These are phyloP conservation scores for Lutjanus campechanus DNA, from an alignment of 2,797 vertebrate genomes.

Conservation along the genomic window DNA sequence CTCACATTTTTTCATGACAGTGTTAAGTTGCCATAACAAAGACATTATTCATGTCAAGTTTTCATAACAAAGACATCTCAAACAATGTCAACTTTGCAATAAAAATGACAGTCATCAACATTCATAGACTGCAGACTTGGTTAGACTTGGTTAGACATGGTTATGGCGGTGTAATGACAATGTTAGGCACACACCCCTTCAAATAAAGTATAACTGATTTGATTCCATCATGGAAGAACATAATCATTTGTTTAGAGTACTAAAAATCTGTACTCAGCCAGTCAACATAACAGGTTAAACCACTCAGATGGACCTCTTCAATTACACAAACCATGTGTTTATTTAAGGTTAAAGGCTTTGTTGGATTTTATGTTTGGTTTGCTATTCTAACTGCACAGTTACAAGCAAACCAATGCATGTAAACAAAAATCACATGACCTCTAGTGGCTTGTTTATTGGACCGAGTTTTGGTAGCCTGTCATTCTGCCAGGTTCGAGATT, in stretches of 20 bases:
- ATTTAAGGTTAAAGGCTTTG: background rate
- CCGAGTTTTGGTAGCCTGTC: conserved; percentile 35
- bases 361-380: background rate
- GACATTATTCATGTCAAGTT: too few species aligned
- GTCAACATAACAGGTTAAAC: background rate
- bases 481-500: conserved; percentile 64
- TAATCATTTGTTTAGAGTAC: conserved; percentile 1
- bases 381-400: background rate
- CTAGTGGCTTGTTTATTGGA: conserved; percentile 24
- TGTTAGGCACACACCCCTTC: too few species aligned
- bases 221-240: background rate
- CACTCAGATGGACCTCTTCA: background rate
- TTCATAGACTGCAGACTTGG: too few species aligned
- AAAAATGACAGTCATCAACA: too few species aligned
- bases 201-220: background rate
- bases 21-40: too few species aligned
- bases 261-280: background rate
- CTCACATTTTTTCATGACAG: too few species aligned
- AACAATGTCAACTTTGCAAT: too few species aligned
- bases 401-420: conserved; percentile 10
- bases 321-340: background rate
- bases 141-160: too few species aligned
- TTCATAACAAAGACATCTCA: too few species aligned
- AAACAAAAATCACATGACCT: conserved; percentile 41
- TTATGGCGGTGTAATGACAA: too few species aligned